Base-by-base conservation (phyloP, 2,888 invertebrate genomes). In the Drosophila acutilabella region DNA sequence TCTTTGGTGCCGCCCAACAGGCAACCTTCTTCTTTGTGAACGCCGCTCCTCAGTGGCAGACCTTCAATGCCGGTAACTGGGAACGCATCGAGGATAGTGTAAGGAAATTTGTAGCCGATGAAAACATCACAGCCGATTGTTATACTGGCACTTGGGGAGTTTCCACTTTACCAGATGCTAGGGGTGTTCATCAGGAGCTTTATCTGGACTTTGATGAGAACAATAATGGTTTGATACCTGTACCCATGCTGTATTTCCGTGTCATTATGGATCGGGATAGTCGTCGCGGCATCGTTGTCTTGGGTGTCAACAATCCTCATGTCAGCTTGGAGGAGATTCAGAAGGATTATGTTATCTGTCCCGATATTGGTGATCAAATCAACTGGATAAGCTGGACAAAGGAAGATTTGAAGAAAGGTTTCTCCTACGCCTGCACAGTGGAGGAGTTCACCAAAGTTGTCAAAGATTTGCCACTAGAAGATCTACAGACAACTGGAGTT, bases 21-120 rank as follows among this genome's bases (percentile, higher is more conserved):
- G 92, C 93, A 0, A 93, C 93, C 0, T 94, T 93, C 87, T 93
- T 93, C 75, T 94, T 93, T 74, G 91, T 94, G 0, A 94, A 94
- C 79, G 93, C 90, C 0, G 93, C 93, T 0, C 94, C 94, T 0
- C 94, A 94, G 71, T 94, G 94, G 94, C 93, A 93, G 79, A 92
- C 92, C 1, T 94, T 95, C 80, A 95, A 95, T 78, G 93, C 90
- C 0, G 93, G 93, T 14, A 95, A 95, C 80, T 95, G 95, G 95
- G 92, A 93, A 52, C 81, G 89, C 0, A 87, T 94, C 14, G 95
- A 95, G 88, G 80, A 80, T 5, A 91, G 92, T 64, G 91, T 93
- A 0, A 88, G 94, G 47, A 88, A 89, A 4, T 93, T 93, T 56
- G 93, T 93, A 0, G 78, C 78, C 2, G 72, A 79, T 5, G 83